phyloP scores from a whole-genome alignment of 2,797 vertebrate species.

The Megalops cyprinoides region DNA sequence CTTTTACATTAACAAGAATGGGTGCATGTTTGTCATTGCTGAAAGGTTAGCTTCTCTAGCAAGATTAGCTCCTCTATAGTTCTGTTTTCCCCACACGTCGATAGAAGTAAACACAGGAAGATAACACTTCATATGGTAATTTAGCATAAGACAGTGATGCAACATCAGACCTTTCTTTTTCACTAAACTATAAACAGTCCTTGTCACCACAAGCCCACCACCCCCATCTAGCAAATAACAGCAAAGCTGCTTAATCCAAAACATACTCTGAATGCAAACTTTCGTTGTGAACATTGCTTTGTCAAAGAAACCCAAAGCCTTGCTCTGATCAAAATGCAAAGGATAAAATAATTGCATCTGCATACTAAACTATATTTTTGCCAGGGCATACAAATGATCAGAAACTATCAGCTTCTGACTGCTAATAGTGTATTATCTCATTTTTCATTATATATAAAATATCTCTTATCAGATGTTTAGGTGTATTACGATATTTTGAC shows the following conservation, averaged over 20 bases:
- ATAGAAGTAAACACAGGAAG: constrained; percentile 18
- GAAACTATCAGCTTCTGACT: neutral
- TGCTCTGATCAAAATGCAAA: neutral
- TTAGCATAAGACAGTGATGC: neutral
- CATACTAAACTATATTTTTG: neutral
- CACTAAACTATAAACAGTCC: neutral
- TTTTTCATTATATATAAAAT: too few species aligned
- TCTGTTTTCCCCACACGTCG: constrained; percentile 11
- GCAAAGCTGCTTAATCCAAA: constrained; percentile 23
- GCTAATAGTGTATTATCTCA: neutral
- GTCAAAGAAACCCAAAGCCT: neutral
- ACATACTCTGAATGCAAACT: constrained; percentile 25
- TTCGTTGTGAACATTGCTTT: neutral
- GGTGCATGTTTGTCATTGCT: neutral
- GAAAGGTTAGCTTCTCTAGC: constrained; percentile 3
- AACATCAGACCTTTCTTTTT: neutral
- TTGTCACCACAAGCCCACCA: constrained; percentile 12
- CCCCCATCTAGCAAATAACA: constrained; percentile 17
- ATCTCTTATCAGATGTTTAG: too few species aligned
- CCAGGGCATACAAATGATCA: neutral
- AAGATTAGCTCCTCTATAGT: too few species aligned
- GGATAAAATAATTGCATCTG: neutral
- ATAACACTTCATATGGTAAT: neutral
- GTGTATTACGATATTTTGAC: too few species aligned
- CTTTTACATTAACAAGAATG: constrained; percentile 8